phyloP scores from a whole-genome alignment of 53 echinoderm and acorn worm species.

The Stichopus horrens region DNA sequence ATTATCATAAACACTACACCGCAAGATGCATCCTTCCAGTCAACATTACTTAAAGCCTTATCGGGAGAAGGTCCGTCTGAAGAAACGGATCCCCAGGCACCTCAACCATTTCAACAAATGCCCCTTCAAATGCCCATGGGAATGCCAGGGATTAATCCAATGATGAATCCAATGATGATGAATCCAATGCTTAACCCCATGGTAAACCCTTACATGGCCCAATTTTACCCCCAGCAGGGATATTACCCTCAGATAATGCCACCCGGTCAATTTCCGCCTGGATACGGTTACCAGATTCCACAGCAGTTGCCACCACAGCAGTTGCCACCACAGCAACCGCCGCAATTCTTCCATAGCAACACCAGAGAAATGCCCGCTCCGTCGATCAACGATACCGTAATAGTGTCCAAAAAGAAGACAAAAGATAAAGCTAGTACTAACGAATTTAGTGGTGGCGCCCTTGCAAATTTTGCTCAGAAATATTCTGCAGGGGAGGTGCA shows the following conservation, averaged over 20 bases:
- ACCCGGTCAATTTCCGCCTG: background rate
- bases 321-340: slow-evolving; percentile 2
- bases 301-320: background rate
- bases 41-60: slow-evolving; percentile 57
- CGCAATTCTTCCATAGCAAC: background rate
- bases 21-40: slow-evolving; percentile 51
- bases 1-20: slow-evolving; percentile 71
- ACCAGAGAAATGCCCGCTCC: slow-evolving; percentile 9
- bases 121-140: slow-evolving; percentile 13
- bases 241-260: background rate
- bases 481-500: slow-evolving; percentile 14
- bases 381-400: slow-evolving; percentile 7
- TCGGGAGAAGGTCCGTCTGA: slow-evolving; percentile 45
- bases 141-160: slow-evolving; percentile 16
- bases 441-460: background rate
- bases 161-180: slow-evolving; percentile 45
- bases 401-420: slow-evolving; percentile 8
- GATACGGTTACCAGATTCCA: slow-evolving; percentile 4
- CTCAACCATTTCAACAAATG: background rate
- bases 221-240: background rate
- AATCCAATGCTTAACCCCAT: background rate
- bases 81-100: background rate
- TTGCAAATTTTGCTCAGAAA: slow-evolving; percentile 33
- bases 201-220: slow-evolving; percentile 26
- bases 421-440: background rate